Evolutionary conservation across 2,888 invertebrate genomes (phyloP), one percentile per base, ranked within the genome.

Genomic region (Plebejus anna): DNA sequence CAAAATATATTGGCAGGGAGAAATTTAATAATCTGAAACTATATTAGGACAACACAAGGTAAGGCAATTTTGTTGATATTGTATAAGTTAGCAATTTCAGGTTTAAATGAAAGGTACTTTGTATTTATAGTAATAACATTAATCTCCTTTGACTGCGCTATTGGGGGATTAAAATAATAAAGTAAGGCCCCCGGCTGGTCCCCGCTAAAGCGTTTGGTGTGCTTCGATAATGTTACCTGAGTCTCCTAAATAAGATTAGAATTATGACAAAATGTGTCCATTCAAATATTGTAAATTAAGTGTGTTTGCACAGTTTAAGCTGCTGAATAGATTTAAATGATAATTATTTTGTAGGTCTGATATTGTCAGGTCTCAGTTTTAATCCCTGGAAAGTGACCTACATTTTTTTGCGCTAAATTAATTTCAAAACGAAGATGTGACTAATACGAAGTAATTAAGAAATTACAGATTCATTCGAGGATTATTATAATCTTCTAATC

Each of bases 141-240:
- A 73, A 73, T 51, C 73, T 72, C 42, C 72, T 73, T 73, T 51
- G 32, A 55, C 73, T 73, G 16, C 51, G 73, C 11, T 73, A 73
- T 73, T 32, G 51, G 73, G 73, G 55, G 47, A 72, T 72, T 72
- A 72, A 51, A 72, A 72, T 72, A 72, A 72, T 72, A 72, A 72
- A 72, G 72, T 72, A 72, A 72, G 22, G 47, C 47, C 72, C 22
- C 2, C 28, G 22, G 28, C 51, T 22, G 28, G 72, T 47, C 47
- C 9, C 32, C 13, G 72, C 13, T 42, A 11, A 38, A 22, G 22
- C 71, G 71, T 42, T 42, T 13, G 55, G 73, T 7, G 32, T 28
- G 28, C 16, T 7, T 51, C 22, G 73, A 73, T 73, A 73, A 73
- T 55, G 51, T 73, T 73, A 73, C 72, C 47, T 13, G 72, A 16